phyloP scores from a whole-genome alignment of 1,140 invertebrate species.

The Drosophila eugracilis region DNA sequence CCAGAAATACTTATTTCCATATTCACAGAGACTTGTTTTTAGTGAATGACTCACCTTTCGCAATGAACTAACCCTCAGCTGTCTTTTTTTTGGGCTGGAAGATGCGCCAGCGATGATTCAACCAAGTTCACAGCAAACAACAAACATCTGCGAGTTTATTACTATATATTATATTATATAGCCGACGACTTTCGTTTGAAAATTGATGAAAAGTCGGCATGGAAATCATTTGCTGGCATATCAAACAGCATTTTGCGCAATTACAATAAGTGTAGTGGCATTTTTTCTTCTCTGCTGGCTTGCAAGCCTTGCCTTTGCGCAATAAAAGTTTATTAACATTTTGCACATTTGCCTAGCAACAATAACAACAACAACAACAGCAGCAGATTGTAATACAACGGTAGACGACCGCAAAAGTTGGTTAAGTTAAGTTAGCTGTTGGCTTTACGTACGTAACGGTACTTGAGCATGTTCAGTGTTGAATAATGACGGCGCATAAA shows the following conservation, averaged over 20 bases:
- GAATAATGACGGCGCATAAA: slow-evolving; percentile 72
- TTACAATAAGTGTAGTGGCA: slow-evolving; percentile 72
- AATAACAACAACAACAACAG: slow-evolving; percentile 15
- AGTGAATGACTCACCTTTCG: slow-evolving; percentile 28
- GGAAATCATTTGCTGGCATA: slow-evolving; percentile 58
- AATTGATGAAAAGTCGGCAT: slow-evolving; percentile 41
- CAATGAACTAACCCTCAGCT: slow-evolving; percentile 37
- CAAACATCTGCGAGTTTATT: slow-evolving; percentile 16
- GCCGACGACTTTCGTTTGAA: slow-evolving; percentile 46
- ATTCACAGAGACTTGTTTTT: neutral
- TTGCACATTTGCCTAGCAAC: slow-evolving; percentile 74
- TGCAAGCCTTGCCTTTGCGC: slow-evolving; percentile 58
- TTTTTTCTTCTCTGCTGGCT: neutral
- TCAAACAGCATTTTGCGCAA: slow-evolving; percentile 60
- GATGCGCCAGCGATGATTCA: slow-evolving; percentile 39
- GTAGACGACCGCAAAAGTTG: slow-evolving; percentile 72
- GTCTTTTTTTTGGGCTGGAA: slow-evolving; percentile 22
- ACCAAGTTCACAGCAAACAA: slow-evolving; percentile 11
- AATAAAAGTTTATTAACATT: slow-evolving; percentile 82
- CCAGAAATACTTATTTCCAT: slow-evolving; percentile 2
- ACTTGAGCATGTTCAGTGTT: slow-evolving; percentile 72
- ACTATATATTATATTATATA: slow-evolving; percentile 9
- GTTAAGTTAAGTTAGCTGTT: slow-evolving; percentile 55
- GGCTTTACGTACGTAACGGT: slow-evolving; percentile 65
- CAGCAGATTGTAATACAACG: slow-evolving; percentile 34